phyloP scores from a whole-genome alignment of 2,113 vertebrate genomes.

The Crotalus helleri region DNA sequence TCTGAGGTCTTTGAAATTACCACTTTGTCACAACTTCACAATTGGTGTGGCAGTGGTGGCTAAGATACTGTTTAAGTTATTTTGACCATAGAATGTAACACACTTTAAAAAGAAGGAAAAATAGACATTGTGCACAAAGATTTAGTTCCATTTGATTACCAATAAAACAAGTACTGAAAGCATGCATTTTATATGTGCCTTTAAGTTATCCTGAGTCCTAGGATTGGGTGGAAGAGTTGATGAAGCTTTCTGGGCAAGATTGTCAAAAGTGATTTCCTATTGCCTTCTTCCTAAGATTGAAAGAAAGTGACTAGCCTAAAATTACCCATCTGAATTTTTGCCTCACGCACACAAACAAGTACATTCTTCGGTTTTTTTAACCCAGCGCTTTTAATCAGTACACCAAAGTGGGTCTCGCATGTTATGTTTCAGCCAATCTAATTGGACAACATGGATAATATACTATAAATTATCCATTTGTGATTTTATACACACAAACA shows the following conservation, averaged over 20 bases:
- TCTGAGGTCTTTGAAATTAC: not conserved
- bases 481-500: constrained; percentile 25
- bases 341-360: not conserved
- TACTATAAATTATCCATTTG: constrained; percentile 42
- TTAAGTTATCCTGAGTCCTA: not conserved
- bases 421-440: constrained; percentile 67
- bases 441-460: constrained; percentile 56
- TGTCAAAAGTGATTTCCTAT: not conserved
- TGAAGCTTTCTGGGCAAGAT: not conserved
- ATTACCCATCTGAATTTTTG: not conserved
- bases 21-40: not conserved
- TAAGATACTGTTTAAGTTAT: constrained; percentile 14
- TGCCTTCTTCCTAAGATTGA: not conserved
- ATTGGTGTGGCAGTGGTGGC: not conserved
- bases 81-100: constrained; percentile 14
- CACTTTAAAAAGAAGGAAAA: not conserved
- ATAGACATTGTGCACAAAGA: not conserved
- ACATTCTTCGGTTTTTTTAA: not conserved
- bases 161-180: constrained; percentile 55
- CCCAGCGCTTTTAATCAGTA: not conserved
- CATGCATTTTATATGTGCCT: constrained; percentile 27
- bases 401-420: constrained; percentile 10
- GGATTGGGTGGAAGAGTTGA: not conserved
- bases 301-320: not conserved
- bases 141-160: constrained; percentile 59